Percentiles rank a stretch among this genome's conserved stretches.
Evolutionary conservation across 2,888 invertebrate species (phyloP).

Genomic region (Drosophila sordidula): DNA sequence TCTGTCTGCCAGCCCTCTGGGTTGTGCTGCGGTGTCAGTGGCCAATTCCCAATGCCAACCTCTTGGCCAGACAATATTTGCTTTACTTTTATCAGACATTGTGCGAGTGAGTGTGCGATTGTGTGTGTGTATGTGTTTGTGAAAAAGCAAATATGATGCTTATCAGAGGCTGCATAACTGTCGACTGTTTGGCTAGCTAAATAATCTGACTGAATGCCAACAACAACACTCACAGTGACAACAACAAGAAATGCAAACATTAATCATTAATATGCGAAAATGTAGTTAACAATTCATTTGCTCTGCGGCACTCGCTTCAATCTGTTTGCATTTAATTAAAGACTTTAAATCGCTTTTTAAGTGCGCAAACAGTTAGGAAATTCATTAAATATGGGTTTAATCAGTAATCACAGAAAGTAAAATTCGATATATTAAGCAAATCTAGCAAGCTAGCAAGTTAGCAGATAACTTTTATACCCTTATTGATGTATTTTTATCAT

Average conservation of each 20-base stretch:
- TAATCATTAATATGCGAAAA: constrained; percentile 34
- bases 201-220: constrained; percentile 22
- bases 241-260: constrained; percentile 21
- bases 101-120: background rate
- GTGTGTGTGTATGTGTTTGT: background rate
- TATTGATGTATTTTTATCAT: too few relatives aligned
- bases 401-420: background rate
- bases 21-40: constrained; percentile 25
- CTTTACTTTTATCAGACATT: constrained; percentile 24
- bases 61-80: constrained; percentile 34
- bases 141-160: constrained; percentile 35
- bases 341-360: constrained; percentile 14
- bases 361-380: constrained; percentile 4
- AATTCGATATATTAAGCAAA: background rate
- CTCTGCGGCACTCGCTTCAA: constrained; percentile 2
- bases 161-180: constrained; percentile 21
- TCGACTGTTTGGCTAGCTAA: constrained; percentile 27
- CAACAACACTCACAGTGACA: constrained; percentile 19
- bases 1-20: constrained; percentile 7
- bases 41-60: constrained; percentile 38
- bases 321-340: constrained; percentile 43
- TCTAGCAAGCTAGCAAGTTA: background rate
- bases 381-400: background rate
- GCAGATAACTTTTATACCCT: background rate
- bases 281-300: constrained; percentile 35